Evolutionary conservation across 2,888 invertebrate genomes (phyloP), one percentile per base, ranked within the genome.

Genomic region (Zonitis immaculata): DNA sequence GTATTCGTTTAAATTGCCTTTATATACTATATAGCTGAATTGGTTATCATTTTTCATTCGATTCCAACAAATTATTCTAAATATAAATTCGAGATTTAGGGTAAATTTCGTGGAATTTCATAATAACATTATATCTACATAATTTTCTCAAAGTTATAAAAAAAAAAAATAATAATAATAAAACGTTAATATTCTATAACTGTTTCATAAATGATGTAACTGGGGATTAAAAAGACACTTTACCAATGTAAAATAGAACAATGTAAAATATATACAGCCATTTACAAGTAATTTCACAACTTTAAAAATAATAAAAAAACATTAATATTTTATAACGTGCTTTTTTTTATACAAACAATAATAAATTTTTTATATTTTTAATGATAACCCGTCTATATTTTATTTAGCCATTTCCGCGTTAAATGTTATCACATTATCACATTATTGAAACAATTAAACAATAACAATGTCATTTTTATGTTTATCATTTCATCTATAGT

Each of bases 1-100:
- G 54, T 60, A 58, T 61, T 62, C 56, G 52, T 42, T 49, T 43
- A 52, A 59, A 62, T 60, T 61, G 60, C 59, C 59, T 53, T 62
- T 59, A n/a, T n/a, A n/a, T n/a, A 52, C 39, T 47, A 47, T 54
- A 50, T 46, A 50, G 35, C 16, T 35, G 35, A 9, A 35, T 35
- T 35, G 18, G 7, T 35, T 35, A 35, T 35, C 3, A 22, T 22
- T 22, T 22, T 22, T 22, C n/a, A n/a, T n/a, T n/a, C n/a, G n/a
- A n/a, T n/a, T n/a, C 25, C 25, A 25, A 25, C 25, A 32, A 32
- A 14, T n/a, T n/a, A n/a, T n/a, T n/a, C n/a, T n/a, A n/a, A n/a
- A n/a, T n/a, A n/a, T n/a, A n/a, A n/a, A n/a, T n/a, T n/a, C n/a
- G n/a, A n/a, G n/a, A n/a, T n/a, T n/a, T n/a, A n/a, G n/a, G n/a